Base-by-base conservation (phyloP, 2,888 invertebrate species). In the Drosophila anomalata region DNA sequence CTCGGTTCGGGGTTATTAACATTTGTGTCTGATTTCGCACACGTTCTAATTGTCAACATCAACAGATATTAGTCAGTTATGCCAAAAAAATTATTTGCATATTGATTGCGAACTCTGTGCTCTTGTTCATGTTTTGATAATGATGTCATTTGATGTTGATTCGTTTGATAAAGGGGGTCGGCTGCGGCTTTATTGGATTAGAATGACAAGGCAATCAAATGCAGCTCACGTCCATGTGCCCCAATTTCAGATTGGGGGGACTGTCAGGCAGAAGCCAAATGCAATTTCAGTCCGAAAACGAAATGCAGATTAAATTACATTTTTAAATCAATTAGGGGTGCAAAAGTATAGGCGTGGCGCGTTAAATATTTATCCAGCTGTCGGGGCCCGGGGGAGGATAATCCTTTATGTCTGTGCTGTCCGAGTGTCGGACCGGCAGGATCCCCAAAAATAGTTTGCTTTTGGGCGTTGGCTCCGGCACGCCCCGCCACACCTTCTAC, bases 271-370 rank as follows among this genome's bases (percentile, higher is more conserved):
- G 31, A 7, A 48, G 22, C 39, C 61, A 47, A 62, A 41, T 14
- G 67, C 54, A 58, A 71, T 46, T 56, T 54, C 29, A 51, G n/a
- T 17, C 29, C 62, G 14, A 14, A 62, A 75, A 61, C 69, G 39
- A 61, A 80, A 68, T 70, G 75, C 69, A 59, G 67, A 73, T 86
- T 58, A 54, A 83, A 80, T 80, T 75, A 67, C 71, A 75, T 51
- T 63, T 70, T 73, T 60, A 57, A 86, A 75, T 78, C 87, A 86
- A 80, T 80, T 80, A 86, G 78, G 80, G 54, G 58, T 54, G 62
- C 26, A 26, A 48, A 52, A 53, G 47, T 33, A 60, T 31, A 44
- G 75, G 83, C 80, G 75, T 72, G 71, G 31, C 75, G 53, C 42
- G 65, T 69, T 59, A 72, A 72, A 77, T 79, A 83, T 80, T 77